phyloP scores from a whole-genome alignment of 1,140 invertebrate species.

The Panulirus ornatus region DNA sequence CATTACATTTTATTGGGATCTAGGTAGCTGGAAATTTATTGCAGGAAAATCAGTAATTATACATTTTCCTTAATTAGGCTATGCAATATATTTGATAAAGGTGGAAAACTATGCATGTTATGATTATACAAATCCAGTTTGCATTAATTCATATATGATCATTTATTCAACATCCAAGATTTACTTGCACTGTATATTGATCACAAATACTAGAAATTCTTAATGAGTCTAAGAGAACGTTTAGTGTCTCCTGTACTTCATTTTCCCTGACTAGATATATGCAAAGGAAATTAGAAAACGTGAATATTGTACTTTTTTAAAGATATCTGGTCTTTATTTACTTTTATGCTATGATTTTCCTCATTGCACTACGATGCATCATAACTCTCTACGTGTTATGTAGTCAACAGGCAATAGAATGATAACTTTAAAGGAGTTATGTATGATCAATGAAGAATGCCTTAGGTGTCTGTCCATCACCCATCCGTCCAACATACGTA shows the following conservation, averaged over 20 bases:
- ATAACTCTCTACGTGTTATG: neutral
- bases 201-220: neutral
- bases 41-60: too few relatives aligned
- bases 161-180: neutral
- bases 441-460: too few relatives aligned
- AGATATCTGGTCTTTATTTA: neutral
- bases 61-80: too few relatives aligned
- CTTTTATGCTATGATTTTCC: neutral
- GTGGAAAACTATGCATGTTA: neutral
- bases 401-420: neutral
- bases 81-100: neutral
- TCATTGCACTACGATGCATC: slow-evolving; percentile 7
- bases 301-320: neutral
- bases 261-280: neutral
- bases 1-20: neutral
- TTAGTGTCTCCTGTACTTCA: neutral
- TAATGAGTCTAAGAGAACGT: neutral
- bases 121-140: too few relatives aligned
- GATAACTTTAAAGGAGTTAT: too few relatives aligned
- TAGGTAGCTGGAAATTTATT: too few relatives aligned
- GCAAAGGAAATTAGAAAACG: neutral
- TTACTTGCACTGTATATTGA: neutral
- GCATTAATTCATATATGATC: neutral
- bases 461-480: neutral
- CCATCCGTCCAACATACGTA: neutral